These are phyloP conservation scores for Drosophila trichaetosa DNA, from an alignment of 2,888 invertebrate genomes.

Conservation along the genomic window DNA sequence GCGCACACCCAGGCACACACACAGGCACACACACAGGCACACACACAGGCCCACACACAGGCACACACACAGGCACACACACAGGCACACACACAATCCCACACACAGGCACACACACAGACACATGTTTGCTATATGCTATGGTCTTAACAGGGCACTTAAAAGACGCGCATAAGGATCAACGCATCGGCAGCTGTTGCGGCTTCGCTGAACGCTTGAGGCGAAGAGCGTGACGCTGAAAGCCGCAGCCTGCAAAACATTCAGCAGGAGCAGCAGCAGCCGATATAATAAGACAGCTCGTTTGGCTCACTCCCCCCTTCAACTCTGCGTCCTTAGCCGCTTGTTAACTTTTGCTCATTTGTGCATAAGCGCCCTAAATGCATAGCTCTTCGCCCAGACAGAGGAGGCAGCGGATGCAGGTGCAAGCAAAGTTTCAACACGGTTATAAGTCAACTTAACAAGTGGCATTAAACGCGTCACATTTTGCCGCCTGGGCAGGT, in stretches of 20 bases:
- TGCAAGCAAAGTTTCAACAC: slow-evolving; percentile 52
- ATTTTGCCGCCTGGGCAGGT: slow-evolving; percentile 18
- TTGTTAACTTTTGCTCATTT: slow-evolving; percentile 78
- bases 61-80: slow-evolving; percentile 5
- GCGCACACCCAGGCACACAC: slow-evolving; percentile 14
- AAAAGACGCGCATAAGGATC: slow-evolving; percentile 36
- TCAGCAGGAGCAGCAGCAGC: slow-evolving; percentile 14
- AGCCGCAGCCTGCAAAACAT: slow-evolving; percentile 51
- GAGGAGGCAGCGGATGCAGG: slow-evolving; percentile 24
- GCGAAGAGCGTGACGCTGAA: slow-evolving; percentile 42
- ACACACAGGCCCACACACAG: slow-evolving; percentile 14
- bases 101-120: slow-evolving; percentile 17
- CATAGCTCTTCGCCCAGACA: slow-evolving; percentile 12
- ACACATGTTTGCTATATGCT: slow-evolving; percentile 16
- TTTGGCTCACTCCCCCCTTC: slow-evolving; percentile 32
- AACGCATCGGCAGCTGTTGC: slow-evolving; percentile 44
- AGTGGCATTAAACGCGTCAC: slow-evolving; percentile 56
- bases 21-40: slow-evolving; percentile 4
- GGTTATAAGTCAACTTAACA: slow-evolving; percentile 70
- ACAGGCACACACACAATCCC: background rate
- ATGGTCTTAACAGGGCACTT: slow-evolving; percentile 54
- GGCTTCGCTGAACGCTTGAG: slow-evolving; percentile 59
- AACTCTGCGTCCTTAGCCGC: slow-evolving; percentile 28
- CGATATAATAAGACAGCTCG: slow-evolving; percentile 77
- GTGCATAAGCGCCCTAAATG: slow-evolving; percentile 46